Percentiles rank a stretch among this genome's conserved stretches.
Evolutionary conservation across 2,888 invertebrate species (phyloP).

Genomic region (Gryllus longicercus): DNA sequence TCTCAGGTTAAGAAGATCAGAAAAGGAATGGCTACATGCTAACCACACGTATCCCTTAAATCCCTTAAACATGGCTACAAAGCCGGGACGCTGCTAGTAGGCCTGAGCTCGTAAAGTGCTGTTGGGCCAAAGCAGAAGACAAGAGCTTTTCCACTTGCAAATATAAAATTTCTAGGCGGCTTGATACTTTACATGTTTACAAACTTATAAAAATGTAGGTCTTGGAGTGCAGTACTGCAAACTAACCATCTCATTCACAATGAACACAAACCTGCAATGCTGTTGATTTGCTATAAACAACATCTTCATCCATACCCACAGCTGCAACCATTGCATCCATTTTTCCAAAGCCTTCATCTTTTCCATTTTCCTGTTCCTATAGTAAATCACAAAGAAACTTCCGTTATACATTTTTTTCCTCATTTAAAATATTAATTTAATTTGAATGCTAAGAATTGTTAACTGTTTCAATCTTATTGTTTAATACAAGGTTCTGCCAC

Average conservation of each 20-base stretch:
- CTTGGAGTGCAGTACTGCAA: too few species aligned
- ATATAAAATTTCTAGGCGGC: too few species aligned
- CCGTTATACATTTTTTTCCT: neutral
- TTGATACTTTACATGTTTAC: too few species aligned
- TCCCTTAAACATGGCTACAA: too few species aligned
- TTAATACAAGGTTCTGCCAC: neutral
- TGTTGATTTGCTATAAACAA: conserved; percentile 94
- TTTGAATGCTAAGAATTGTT: neutral
- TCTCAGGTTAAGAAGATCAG: too few species aligned
- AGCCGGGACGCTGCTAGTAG: too few species aligned
- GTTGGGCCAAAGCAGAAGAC: too few species aligned
- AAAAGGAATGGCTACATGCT: too few species aligned
- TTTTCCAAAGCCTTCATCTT: conserved; percentile 73
- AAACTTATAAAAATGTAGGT: too few species aligned
- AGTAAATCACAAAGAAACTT: conserved; percentile 28
- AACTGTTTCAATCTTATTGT: neutral
- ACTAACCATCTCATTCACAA: neutral
- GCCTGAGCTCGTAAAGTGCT: too few species aligned
- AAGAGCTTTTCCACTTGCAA: too few species aligned
- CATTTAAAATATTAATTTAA: neutral
- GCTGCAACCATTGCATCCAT: conserved; percentile 88
- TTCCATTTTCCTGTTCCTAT: conserved; percentile 59
- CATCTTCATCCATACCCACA: conserved; percentile 92
- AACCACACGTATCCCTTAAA: too few species aligned
- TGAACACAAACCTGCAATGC: conserved; percentile 73